These are phyloP conservation scores for Myiozetetes cayanensis DNA, from an alignment of 2,113 vertebrate species.

Conservation along the genomic window DNA sequence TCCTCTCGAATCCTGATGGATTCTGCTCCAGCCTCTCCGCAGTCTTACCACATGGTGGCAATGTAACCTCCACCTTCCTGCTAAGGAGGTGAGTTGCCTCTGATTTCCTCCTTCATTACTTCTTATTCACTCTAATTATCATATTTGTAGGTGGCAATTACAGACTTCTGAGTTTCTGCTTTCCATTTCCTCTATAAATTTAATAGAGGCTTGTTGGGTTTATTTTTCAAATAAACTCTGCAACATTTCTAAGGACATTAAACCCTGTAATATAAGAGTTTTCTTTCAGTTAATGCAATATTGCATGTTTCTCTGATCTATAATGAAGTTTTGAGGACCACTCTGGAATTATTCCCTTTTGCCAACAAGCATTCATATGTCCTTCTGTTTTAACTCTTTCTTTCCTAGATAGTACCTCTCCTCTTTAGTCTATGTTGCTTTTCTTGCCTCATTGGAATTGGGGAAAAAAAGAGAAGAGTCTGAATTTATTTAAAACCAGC, in stretches of 20 bases:
- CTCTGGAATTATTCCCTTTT: neutral
- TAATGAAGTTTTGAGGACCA: constrained; percentile 32
- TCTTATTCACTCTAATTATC: neutral
- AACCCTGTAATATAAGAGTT: neutral
- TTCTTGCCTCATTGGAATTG: neutral
- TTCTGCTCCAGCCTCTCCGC: neutral
- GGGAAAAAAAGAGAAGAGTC: neutral
- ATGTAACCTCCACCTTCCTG: neutral
- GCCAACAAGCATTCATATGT: neutral
- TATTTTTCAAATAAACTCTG: constrained; percentile 55
- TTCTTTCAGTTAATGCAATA: constrained; percentile 37
- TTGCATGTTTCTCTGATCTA: neutral
- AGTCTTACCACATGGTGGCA: constrained; percentile 52
- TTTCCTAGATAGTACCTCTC: neutral
- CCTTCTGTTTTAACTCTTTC: neutral
- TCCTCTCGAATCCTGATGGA: neutral
- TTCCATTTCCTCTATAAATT: constrained; percentile 37
- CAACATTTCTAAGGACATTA: constrained; percentile 28
- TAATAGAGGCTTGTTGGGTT: constrained; percentile 35
- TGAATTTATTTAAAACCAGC: neutral
- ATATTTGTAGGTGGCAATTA: constrained; percentile 43
- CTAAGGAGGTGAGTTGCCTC: neutral
- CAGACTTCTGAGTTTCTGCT: neutral
- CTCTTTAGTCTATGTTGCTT: neutral
- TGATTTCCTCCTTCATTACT: neutral